These are phyloP conservation scores for Abrostola tripartita DNA, from an alignment of 2,888 invertebrate species.

Conservation along the genomic window DNA sequence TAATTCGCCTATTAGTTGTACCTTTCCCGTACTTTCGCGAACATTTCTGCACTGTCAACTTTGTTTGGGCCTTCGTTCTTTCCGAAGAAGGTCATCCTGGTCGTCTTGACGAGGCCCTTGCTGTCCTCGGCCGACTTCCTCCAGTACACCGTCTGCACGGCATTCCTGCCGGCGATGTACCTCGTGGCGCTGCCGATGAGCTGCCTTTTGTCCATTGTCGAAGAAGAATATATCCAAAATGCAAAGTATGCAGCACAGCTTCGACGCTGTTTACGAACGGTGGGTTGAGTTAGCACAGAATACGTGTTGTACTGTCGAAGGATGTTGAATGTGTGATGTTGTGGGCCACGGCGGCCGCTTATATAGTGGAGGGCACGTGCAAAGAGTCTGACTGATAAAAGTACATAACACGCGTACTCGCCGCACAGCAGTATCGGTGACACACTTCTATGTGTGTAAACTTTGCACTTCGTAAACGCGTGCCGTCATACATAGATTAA, in stretches of 20 bases:
- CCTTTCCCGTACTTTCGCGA: constrained; percentile 79
- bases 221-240: constrained; percentile 43
- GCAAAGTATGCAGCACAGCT: constrained; percentile 45
- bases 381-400: constrained; percentile 67
- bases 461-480: constrained; percentile 77
- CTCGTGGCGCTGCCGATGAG: constrained; percentile 92
- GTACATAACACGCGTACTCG: constrained; percentile 58
- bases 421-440: constrained; percentile 57
- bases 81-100: constrained; percentile 88
- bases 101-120: constrained; percentile 87
- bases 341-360: constrained; percentile 44
- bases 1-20: constrained; percentile 66
- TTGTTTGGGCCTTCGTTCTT: constrained; percentile 83
- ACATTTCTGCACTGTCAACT: constrained; percentile 83
- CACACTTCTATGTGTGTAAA: constrained; percentile 65
- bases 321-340: constrained; percentile 32
- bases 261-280: constrained; percentile 17
- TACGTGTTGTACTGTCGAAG: constrained; percentile 31
- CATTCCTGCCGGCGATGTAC: constrained; percentile 92
- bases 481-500: constrained; percentile 60
- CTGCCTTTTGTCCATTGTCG: constrained; percentile 82
- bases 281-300: constrained; percentile 2
- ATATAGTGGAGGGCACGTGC: constrained; percentile 72
- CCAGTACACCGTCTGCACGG: constrained; percentile 94
- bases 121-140: constrained; percentile 85